Base-by-base conservation (phyloP, 2,888 invertebrate species). In the Pheosia tremula region DNA sequence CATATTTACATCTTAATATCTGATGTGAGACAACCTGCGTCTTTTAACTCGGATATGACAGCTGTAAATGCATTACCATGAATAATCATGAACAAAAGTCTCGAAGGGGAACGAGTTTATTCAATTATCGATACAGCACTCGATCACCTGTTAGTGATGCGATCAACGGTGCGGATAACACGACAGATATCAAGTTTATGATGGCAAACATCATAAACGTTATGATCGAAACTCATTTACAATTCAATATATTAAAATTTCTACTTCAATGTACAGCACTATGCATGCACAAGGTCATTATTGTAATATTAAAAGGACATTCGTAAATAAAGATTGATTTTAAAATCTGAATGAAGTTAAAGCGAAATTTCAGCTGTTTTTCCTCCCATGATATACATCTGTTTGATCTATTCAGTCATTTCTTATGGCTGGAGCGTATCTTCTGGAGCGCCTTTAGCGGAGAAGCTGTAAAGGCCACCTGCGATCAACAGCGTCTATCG, bases 181-280 rank as follows among this genome's bases (percentile, higher is more conserved):
- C 67, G 69, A 73, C 77, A 77, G 75, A 80, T 81, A 77, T 79
- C 78, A 72, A 73, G 67, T 78, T 78, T 81, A 81, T 78, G 79
- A 81, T 78, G 70, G 69, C 77, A 71, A 74, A 69, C 63, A 66
- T 76, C 76, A 72, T 71, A 74, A 24, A 72, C 66, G 69, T 79
- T 81, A 77, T 78, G 80, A 78, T 78, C 70, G 63, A 66, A 69
- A 58, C 60, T 71, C 69, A 78, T 80, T 74, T 78, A 72, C 79
- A 81, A 80, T 75, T 78, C 79, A 81, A 81, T 72, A 61, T 64
- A 54, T 39, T 59, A 67, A 47, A 67, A 49, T 64, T 70, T 67
- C 71, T 56, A 9, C 24, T 24, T 24, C 24, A 50, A n/a, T 53
- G 47, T 63, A 68, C 75, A 52, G 66, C 62, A 37, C n/a, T 62